Evolutionary conservation across 2,888 invertebrate species (phyloP), one percentile per base, ranked within the genome.

Genomic region (Rotaria sp.): DNA sequence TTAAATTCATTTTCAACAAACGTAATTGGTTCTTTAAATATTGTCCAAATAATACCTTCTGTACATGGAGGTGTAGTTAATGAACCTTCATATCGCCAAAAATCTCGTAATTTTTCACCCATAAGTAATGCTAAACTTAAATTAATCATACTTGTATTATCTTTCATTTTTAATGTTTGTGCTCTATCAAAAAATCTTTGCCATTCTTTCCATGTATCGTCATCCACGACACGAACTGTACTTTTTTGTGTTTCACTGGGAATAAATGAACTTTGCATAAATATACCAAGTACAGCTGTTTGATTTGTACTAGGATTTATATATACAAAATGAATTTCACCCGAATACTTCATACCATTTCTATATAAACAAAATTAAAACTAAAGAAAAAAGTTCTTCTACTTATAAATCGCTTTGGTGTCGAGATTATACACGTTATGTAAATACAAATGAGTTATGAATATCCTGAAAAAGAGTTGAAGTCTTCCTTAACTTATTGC

Each of bases 291-390:
- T 10, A 80, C 75, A 24, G 75, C 75, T 10, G 45, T 80, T 80
- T 80, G 75, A 45, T 38, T 45, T 38, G 75, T 80, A 26, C 24
- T 26, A 8, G 21, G 45, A 45, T 80, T 80, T 1, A 10, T 24
- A 45, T 80, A 45, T 2, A 80, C 75, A 45, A 80, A 80, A 80
- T 80, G 75, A 80, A 45, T 45, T 45, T 80, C 75, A 80, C 80
- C 80, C 13, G 80, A 15, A 80, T 45, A 80, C 7, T 26, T 35
- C 18, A 2, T 21, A 21, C 67, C 67, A 35, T 67, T 67, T 67
- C 67, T 67, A 21, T 30, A 0, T 1, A 35, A 67, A 18, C 30
- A 18, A 3, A 67, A 24, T 3, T 8, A 38, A 18, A 67, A 24
- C n/a, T n/a, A n/a, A 57, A 57, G 2, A 57, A 57, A 7, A 24